A percentile compares a stretch with the other conserved stretches of the same genome.
Conservation (phyloP, 1,140 invertebrate genomes). For the Acromyrmex charruanus region DNA sequence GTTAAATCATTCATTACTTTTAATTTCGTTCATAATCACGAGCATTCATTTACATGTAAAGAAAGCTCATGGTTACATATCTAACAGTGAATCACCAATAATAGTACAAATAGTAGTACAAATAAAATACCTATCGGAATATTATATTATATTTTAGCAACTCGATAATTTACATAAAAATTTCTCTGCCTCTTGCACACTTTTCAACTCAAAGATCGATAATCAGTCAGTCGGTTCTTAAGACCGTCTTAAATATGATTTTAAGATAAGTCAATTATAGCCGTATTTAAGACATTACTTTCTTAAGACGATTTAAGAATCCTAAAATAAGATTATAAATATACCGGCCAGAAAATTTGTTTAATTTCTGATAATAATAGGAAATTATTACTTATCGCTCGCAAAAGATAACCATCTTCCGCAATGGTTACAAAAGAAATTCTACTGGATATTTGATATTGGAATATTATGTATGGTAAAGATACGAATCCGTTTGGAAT, state of each 20-base stretch:
- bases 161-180: background rate
- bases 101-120: background rate
- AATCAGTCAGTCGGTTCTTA: too few relatives aligned
- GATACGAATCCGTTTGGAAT: background rate
- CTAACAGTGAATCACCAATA: background rate
- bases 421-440: background rate
- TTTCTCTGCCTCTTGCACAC: constrained; percentile 1
- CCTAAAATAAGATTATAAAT: too few relatives aligned
- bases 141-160: background rate
- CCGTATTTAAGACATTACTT: too few relatives aligned
- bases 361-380: background rate
- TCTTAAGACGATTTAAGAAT: too few relatives aligned
- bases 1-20: too few relatives aligned
- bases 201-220: too few relatives aligned
- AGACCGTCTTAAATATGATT: too few relatives aligned
- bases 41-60: too few relatives aligned
- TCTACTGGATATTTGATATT: background rate
- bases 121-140: background rate
- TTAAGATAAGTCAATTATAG: too few relatives aligned
- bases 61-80: too few relatives aligned
- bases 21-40: too few relatives aligned
- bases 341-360: background rate
- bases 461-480: constrained; percentile 17
- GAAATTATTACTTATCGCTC: background rate
- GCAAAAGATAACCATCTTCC: background rate